Evolutionary conservation across 35 echinoderm and acorn worm species (phyloP).

Genomic region (Eucidaris tribuloides): DNA sequence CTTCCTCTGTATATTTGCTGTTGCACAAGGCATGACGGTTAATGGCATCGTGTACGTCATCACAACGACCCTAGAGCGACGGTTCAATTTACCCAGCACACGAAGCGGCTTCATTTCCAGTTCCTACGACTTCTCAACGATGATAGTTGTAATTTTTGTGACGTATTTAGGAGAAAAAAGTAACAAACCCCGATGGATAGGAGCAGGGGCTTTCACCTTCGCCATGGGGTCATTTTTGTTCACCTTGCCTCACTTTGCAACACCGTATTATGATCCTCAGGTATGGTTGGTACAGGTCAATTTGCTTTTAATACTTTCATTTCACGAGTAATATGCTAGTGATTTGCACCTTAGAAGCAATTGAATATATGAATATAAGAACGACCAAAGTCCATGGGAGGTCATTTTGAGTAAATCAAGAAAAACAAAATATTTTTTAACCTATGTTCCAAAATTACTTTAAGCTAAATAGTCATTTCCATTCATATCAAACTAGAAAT

Average conservation of each 20-base stretch:
- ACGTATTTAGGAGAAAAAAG: constrained; percentile 78
- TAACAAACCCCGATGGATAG: constrained; percentile 74
- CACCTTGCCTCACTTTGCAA: constrained; percentile 60
- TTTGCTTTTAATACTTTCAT: too few species aligned
- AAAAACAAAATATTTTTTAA: too few species aligned
- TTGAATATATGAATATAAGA: too few species aligned
- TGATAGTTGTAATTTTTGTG: constrained; percentile 83
- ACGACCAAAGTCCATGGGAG: too few species aligned
- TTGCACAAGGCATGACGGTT: constrained; percentile 86
- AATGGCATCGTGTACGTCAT: constrained; percentile 75
- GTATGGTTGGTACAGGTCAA: too few species aligned
- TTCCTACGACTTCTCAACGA: constrained; percentile 78
- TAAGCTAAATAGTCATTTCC: too few species aligned
- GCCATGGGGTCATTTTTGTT: constrained; percentile 66
- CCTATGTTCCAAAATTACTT: too few species aligned
- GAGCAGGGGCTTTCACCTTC: constrained; percentile 62
- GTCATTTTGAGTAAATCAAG: too few species aligned
- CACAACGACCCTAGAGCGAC: constrained; percentile 66
- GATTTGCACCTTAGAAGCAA: too few species aligned
- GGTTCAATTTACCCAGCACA: constrained; percentile 73
- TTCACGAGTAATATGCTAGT: too few species aligned
- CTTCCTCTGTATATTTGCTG: constrained; percentile 68
- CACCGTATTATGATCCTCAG: constrained; percentile 47
- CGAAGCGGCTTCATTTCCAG: constrained; percentile 81
- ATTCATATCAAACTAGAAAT: too few species aligned